A percentile compares a stretch with the other conserved stretches of the same genome.
phyloP scores from a whole-genome alignment of 2,888 invertebrate species.

The Lithophane semibrunnea region DNA sequence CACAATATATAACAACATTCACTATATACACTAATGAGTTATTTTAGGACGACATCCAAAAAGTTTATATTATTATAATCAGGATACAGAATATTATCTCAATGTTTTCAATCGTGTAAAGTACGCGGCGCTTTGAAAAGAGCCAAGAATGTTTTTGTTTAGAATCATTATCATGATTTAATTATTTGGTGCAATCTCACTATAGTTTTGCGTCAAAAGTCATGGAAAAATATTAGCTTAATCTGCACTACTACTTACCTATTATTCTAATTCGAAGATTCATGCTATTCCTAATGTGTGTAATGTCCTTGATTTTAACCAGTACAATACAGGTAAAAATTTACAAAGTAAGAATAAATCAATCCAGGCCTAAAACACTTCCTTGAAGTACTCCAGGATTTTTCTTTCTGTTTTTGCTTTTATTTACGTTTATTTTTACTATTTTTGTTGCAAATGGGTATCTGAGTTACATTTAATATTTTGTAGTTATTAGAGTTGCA shows the following conservation, averaged over 20 bases:
- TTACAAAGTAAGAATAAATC: background rate
- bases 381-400: conserved; percentile 2
- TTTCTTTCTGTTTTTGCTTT: too few species aligned
- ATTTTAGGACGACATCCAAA: background rate
- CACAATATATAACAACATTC: background rate
- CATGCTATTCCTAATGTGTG: too few species aligned
- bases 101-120: background rate
- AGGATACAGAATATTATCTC: too few species aligned
- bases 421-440: background rate
- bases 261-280: background rate
- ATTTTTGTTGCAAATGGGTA: too few species aligned
- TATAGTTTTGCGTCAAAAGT: background rate
- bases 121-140: background rate
- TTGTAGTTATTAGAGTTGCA: background rate
- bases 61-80: background rate
- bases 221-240: background rate
- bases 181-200: background rate
- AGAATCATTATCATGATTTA: background rate
- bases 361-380: background rate
- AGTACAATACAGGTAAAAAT: background rate
- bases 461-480: background rate
- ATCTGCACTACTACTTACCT: background rate
- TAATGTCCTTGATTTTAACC: background rate
- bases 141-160: background rate
- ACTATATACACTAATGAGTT: background rate